Evolutionary conservation across 30 jellyfish, hydroid and myxozoan genomes (phyloP).

Genomic region (Morbakka virulenta): DNA sequence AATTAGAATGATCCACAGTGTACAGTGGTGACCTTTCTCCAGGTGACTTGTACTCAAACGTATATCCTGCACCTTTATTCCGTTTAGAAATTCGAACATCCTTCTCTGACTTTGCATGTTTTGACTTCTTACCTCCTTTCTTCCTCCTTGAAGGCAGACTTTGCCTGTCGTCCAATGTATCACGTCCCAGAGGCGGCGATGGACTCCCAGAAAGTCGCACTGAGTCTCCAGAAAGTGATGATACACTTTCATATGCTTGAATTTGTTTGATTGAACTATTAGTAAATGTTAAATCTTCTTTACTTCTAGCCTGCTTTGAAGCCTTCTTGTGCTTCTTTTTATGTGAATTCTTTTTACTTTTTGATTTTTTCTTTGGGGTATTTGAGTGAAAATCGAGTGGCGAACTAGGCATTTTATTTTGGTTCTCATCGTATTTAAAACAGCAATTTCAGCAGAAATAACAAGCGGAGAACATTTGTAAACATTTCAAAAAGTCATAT

Average conservation of each 20-base stretch:
- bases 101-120: constrained; percentile 33
- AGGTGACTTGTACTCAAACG: neutral
- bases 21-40: neutral
- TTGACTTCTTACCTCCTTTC: constrained; percentile 34
- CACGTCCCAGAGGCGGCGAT: neutral
- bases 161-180: neutral
- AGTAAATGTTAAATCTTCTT: constrained; percentile 11
- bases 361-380: constrained; percentile 36
- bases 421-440: constrained; percentile 58
- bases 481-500: neutral
- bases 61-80: neutral
- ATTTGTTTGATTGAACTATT: constrained; percentile 62
- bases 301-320: constrained; percentile 38
- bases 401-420: constrained; percentile 72
- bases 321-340: constrained; percentile 67
- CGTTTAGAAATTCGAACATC: neutral
- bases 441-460: neutral
- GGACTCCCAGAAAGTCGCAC: neutral
- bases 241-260: constrained; percentile 70
- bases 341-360: constrained; percentile 41
- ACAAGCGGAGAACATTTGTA: neutral
- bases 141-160: neutral
- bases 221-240: constrained; percentile 32
- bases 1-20: neutral
- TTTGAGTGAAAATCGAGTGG: constrained; percentile 58